Evolutionary conservation across 92 coral and sea anemone genomes (phyloP).

Genomic region (Zoanthus gigantus): DNA sequence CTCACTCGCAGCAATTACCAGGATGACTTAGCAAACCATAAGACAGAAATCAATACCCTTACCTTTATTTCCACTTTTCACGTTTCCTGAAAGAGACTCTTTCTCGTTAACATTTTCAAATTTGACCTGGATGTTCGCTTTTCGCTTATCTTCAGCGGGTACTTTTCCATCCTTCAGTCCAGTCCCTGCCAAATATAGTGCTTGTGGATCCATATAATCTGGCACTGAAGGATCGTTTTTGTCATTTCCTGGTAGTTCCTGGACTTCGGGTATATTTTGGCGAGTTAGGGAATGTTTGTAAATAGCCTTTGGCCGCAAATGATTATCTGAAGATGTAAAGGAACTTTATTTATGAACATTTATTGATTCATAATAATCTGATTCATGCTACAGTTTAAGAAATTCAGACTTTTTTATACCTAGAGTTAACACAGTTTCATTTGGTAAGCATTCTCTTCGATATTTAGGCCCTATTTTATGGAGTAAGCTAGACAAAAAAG

Average conservation of each 20-base stretch:
- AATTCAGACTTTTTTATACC: too few relatives aligned
- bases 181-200: constrained; percentile 39
- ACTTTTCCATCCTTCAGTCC: constrained; percentile 19
- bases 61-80: neutral
- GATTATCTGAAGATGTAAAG: neutral
- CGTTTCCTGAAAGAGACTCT: neutral
- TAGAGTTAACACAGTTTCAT: too few relatives aligned
- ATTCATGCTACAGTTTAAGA: too few relatives aligned
- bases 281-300: neutral
- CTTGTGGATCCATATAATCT: constrained; percentile 40
- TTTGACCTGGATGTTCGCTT: neutral
- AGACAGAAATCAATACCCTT: neutral
- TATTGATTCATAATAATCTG: too few relatives aligned
- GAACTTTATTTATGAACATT: neutral
- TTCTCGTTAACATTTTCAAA: neutral
- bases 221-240: constrained; percentile 1
- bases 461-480: too few relatives aligned
- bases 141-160: neutral
- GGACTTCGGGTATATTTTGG: constrained; percentile 20
- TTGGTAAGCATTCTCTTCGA: too few relatives aligned
- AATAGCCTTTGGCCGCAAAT: neutral
- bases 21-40: too few relatives aligned
- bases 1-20: too few relatives aligned
- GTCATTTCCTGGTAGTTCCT: constrained; percentile 2
- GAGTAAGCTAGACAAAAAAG: too few relatives aligned